Evolutionary conservation across 2,797 vertebrate species (phyloP), one percentile per base, ranked within the genome.

Genomic region (Pipistrellus pipistrellus): DNA sequence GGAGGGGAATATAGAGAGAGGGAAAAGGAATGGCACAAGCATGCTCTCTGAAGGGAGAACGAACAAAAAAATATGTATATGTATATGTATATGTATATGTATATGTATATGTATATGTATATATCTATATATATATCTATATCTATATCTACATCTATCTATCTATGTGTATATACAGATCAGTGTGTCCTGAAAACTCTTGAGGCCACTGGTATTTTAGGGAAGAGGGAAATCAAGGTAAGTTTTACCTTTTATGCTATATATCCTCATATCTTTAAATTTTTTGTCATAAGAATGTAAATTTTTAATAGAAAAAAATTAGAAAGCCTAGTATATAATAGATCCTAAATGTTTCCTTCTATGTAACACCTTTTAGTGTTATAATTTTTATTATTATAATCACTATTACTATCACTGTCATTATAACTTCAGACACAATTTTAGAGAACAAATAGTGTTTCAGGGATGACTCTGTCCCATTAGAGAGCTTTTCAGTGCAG

Each of bases 381-480:
- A 85, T 8, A 53, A 38, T 21, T 46, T 73, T 76, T 86, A 69
- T 64, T 84, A 62, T 62, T 82, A 27, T 76, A 66, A 81, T 68
- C 83, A 27, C 10, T 78, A 21, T 68, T 75, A 30, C 3, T 85
- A 72, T 25, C 27, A 68, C 13, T 83, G 35, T 78, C 73, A 86
- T 55, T 62, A 4, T 35, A 94, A 88, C 11, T 77, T 94, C 88
- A 69, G 46, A 9, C 3, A 85, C 11, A 93, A 59, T 81, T 84
- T 96, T 76, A 88, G 88, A 90, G 88, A 80, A 66, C n/a, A 87
- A 82, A 46, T 76, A 51, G 18, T 75, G 2, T 87, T 87, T 62
- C 48, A 83, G 68, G n/a, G 25, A 75, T 35, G 6, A 32, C 23
- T 76, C 8, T 62, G n/a, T 11, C 35, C 71, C n/a, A 62, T 57